These are phyloP conservation scores for Sitta europaea DNA, from an alignment of 2,113 vertebrate species.

Conservation along the genomic window DNA sequence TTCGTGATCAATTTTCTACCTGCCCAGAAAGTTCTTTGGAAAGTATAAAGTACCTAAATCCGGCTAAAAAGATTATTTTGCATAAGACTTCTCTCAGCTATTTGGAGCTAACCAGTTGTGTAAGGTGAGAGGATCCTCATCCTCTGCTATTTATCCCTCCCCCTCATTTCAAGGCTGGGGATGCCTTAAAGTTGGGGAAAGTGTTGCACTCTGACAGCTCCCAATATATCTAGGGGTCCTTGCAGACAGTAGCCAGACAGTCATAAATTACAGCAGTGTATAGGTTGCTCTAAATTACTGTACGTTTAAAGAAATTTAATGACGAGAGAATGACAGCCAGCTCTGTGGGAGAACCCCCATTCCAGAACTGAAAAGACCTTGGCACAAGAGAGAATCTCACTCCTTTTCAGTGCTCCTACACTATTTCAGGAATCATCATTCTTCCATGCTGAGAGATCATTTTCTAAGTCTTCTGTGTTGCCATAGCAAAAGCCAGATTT, in stretches of 20 bases:
- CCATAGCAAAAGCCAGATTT: conserved; percentile 40
- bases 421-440: conserved; percentile 51
- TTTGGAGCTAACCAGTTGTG: not conserved
- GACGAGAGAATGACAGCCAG: conserved; percentile 17
- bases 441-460: conserved; percentile 48
- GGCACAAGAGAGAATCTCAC: not conserved
- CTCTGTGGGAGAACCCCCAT: not conserved
- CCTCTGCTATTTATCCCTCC: not conserved
- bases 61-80: not conserved
- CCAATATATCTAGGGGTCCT: not conserved
- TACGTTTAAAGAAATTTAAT: not conserved
- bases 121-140: not conserved
- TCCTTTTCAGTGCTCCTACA: conserved; percentile 7
- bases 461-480: conserved; percentile 44
- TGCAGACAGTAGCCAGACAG: not conserved
- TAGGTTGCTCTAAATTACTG: conserved; percentile 31
- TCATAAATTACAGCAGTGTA: not conserved
- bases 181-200: not conserved
- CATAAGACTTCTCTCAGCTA: not conserved
- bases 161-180: not conserved
- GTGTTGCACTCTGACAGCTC: not conserved
- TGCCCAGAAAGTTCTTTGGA: not conserved
- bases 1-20: not conserved
- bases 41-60: not conserved
- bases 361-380: conserved; percentile 32